Evolutionary conservation across 2,797 vertebrate genomes (phyloP).

Genomic region (Clarias pachynema): DNA sequence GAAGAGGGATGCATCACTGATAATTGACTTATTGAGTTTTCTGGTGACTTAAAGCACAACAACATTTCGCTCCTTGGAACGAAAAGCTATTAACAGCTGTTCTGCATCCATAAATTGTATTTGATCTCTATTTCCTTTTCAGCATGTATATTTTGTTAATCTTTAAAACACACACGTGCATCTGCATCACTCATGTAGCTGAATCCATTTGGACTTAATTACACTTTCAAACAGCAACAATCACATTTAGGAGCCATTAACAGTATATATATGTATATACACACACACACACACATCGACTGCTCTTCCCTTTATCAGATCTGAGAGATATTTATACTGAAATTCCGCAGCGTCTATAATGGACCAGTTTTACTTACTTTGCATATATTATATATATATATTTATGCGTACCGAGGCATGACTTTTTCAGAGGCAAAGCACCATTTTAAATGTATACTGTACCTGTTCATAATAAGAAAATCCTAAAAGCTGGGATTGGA

Average conservation of each 20-base stretch:
- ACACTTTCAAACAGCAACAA: too few relatives aligned
- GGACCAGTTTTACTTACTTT: neutral
- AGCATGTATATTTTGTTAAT: neutral
- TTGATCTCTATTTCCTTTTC: too few relatives aligned
- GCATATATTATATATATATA: neutral
- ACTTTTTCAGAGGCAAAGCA: neutral
- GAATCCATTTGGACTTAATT: too few relatives aligned
- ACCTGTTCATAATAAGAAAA: neutral
- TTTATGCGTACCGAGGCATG: neutral
- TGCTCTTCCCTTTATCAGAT: neutral
- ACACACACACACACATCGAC: too few relatives aligned
- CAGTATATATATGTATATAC: too few relatives aligned
- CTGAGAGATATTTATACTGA: neutral
- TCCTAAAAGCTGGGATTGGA: neutral
- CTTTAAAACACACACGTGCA: neutral
- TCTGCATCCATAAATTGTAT: neutral
- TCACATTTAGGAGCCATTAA: neutral
- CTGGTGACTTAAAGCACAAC: slow-evolving; percentile 6
- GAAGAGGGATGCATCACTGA: neutral
- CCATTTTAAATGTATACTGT: neutral
- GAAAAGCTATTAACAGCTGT: neutral
- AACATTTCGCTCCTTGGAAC: neutral
- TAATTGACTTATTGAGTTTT: neutral
- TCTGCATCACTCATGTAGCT: neutral
- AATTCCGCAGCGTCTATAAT: neutral